phyloP scores from a whole-genome alignment of 2,113 vertebrate species.

The Ancistrus triradiatus region DNA sequence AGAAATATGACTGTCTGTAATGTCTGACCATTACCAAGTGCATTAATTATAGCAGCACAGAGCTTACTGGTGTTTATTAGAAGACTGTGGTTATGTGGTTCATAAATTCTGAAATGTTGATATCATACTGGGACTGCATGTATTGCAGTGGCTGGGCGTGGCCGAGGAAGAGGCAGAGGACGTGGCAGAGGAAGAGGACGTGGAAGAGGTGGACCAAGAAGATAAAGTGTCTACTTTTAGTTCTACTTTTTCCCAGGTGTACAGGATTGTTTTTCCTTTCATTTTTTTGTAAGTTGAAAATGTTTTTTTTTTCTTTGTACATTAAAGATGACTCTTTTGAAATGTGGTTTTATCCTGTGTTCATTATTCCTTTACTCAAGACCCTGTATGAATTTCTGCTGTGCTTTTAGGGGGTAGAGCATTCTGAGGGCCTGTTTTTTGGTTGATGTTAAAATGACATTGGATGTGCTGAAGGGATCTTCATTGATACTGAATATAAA shows the following conservation, averaged over 20 bases:
- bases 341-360: conserved; percentile 15
- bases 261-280: conserved; percentile 67
- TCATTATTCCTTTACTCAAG: conserved; percentile 12
- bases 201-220: conserved; percentile 85
- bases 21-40: too few species aligned
- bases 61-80: too few species aligned
- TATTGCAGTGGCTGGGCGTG: conserved; percentile 85
- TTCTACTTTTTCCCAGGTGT: conserved; percentile 66
- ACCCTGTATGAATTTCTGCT: neutral
- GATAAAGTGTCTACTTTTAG: conserved; percentile 77
- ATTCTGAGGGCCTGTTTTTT: neutral
- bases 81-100: neutral
- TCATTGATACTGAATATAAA: too few species aligned
- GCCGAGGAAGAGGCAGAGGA: conserved; percentile 85
- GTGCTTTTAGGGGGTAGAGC: neutral
- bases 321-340: conserved; percentile 58
- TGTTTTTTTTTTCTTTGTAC: conserved; percentile 64
- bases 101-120: too few species aligned
- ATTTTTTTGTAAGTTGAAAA: too few species aligned
- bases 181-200: conserved; percentile 87
- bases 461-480: too few species aligned
- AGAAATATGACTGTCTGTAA: too few species aligned
- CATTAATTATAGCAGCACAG: too few species aligned
- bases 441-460: too few species aligned
- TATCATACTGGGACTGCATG: neutral